phyloP scores from a whole-genome alignment of 2,888 invertebrate genomes.

The Dryocosmus kuriphilus region DNA sequence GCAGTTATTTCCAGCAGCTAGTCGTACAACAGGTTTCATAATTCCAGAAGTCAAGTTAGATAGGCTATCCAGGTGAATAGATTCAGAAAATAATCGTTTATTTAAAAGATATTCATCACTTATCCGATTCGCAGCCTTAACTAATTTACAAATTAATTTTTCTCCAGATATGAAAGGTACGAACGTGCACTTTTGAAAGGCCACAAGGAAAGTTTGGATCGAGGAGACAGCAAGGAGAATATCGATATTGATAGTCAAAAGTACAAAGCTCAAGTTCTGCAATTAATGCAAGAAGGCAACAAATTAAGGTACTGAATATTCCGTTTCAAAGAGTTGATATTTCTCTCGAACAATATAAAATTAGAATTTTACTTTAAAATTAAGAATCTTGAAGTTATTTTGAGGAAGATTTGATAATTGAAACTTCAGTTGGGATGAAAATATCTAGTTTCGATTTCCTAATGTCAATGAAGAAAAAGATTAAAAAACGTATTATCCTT shows the following conservation, averaged over 20 bases:
- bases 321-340: background rate
- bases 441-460: background rate
- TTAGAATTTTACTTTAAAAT: background rate
- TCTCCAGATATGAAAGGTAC: slow-evolving; percentile 80
- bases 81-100: background rate
- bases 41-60: slow-evolving; percentile 73
- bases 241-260: slow-evolving; percentile 78
- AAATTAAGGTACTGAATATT: slow-evolving; percentile 82
- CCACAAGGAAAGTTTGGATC: slow-evolving; percentile 75
- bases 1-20: slow-evolving; percentile 84
- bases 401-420: background rate
- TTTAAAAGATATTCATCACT: background rate
- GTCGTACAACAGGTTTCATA: slow-evolving; percentile 68
- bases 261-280: slow-evolving; percentile 81
- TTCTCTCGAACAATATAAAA: background rate
- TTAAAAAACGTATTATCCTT: slow-evolving; percentile 51
- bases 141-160: slow-evolving; percentile 26
- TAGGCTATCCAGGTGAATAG: slow-evolving; percentile 72
- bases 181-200: slow-evolving; percentile 80
- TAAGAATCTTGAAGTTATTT: background rate
- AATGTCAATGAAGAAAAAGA: background rate
- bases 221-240: slow-evolving; percentile 73
- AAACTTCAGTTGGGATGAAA: background rate
- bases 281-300: slow-evolving; percentile 83
- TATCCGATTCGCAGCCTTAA: background rate